A percentile compares a stretch with the other conserved stretches of the same genome.
Conservation (phyloP, 2,113 vertebrate genomes). For the Hypocryptadius cinnamomeus region DNA sequence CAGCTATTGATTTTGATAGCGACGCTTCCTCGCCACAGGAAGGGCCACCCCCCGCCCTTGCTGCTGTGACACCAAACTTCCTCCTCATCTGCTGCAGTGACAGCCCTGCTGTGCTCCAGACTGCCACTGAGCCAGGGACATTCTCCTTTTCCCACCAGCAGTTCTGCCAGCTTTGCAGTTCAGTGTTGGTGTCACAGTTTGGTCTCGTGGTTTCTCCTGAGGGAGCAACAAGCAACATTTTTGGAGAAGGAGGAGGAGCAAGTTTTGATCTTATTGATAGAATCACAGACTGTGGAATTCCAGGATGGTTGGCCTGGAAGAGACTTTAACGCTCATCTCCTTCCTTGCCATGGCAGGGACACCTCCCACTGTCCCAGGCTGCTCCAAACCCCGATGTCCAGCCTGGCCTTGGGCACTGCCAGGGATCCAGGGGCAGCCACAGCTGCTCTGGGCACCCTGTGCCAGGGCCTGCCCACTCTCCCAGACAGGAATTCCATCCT, state of each 20-base stretch:
- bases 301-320: background rate
- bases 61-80: background rate
- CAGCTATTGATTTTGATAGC: slow-evolving; percentile 57
- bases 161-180: background rate
- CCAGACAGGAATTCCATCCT: background rate
- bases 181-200: fast-evolving
- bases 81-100: background rate
- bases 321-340: background rate
- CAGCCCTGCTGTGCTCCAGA: background rate
- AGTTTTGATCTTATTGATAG: background rate
- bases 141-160: background rate
- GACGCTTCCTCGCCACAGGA: background rate
- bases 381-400: background rate
- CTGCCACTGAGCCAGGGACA: fast-evolving
- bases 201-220: background rate
- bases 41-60: background rate
- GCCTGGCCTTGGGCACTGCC: background rate
- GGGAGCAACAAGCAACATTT: fast-evolving
- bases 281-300: fast-evolving
- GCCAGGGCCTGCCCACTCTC: background rate
- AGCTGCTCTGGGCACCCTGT: background rate
- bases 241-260: background rate
- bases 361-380: background rate
- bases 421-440: background rate
- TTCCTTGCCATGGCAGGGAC: background rate